A percentile compares a stretch with the other conserved stretches of the same genome.
Conservation (phyloP, 2,797 vertebrate species). For the Cottoperca gobio region DNA sequence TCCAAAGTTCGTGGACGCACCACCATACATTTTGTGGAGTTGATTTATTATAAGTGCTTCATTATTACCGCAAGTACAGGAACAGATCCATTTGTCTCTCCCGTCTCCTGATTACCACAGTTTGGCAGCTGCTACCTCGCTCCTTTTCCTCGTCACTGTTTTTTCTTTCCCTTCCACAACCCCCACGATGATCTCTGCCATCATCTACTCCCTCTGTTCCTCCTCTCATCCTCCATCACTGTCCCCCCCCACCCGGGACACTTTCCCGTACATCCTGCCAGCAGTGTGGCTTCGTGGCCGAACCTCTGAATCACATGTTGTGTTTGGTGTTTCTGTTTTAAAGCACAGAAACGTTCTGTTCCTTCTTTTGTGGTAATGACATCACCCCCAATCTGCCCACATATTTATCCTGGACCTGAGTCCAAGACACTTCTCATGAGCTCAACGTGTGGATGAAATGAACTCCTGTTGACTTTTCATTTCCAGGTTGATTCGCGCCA, state of each 20-base stretch:
- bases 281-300: constrained; percentile 46
- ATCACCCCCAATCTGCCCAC: constrained; percentile 49
- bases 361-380: constrained; percentile 50
- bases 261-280: constrained; percentile 48
- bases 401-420: constrained; percentile 39
- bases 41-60: constrained; percentile 58
- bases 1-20: constrained; percentile 10
- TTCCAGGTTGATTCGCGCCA: constrained; percentile 91
- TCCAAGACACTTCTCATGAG: constrained; percentile 38
- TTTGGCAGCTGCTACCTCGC: constrained; percentile 28
- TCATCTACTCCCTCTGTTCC: constrained; percentile 34
- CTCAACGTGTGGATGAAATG: constrained; percentile 36
- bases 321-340: constrained; percentile 55
- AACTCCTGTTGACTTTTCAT: constrained; percentile 38
- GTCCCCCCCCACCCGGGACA: constrained; percentile 23
- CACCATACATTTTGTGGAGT: constrained; percentile 33
- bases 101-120: constrained; percentile 48
- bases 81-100: constrained; percentile 50
- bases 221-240: constrained; percentile 37
- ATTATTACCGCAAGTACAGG: constrained; percentile 46
- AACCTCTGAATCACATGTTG: constrained; percentile 56
- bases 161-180: neutral
- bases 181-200: constrained; percentile 29
- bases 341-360: constrained; percentile 46
- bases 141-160: constrained; percentile 2